Conservation (phyloP, 1,140 invertebrate genomes). For the Drosophila kanapiae region DNA sequence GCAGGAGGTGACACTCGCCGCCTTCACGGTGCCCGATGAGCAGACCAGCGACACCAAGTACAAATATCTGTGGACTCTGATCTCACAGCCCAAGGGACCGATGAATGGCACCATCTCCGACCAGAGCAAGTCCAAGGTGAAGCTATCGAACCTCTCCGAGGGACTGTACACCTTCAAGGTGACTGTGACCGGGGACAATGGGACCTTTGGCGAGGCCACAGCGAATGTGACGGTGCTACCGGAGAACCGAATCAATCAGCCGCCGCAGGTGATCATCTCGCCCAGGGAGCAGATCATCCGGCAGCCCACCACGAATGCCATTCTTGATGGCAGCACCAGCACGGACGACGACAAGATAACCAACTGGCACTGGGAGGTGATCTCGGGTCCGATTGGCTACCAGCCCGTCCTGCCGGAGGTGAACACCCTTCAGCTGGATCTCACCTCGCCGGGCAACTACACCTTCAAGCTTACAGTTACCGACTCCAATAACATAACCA, state of each 20-base stretch:
- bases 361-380: slow-evolving; percentile 96
- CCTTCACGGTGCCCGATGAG: slow-evolving; percentile 92
- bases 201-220: slow-evolving; percentile 92
- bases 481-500: slow-evolving; percentile 95
- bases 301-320: slow-evolving; percentile 94
- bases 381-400: slow-evolving; percentile 94
- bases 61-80: slow-evolving; percentile 94
- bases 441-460: slow-evolving; percentile 95
- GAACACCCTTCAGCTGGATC: slow-evolving; percentile 93
- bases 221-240: slow-evolving; percentile 97
- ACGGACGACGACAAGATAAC: slow-evolving; percentile 94
- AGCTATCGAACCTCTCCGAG: slow-evolving; percentile 91
- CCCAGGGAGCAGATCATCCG: slow-evolving; percentile 94
- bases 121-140: slow-evolving; percentile 92
- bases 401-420: slow-evolving; percentile 91
- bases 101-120: slow-evolving; percentile 92
- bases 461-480: slow-evolving; percentile 97
- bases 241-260: slow-evolving; percentile 93
- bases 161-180: slow-evolving; percentile 96
- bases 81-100: slow-evolving; percentile 92
- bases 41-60: slow-evolving; percentile 90
- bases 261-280: slow-evolving; percentile 94
- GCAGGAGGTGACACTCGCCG: slow-evolving; percentile 91
- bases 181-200: slow-evolving; percentile 89
- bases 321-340: slow-evolving; percentile 92